Evolutionary conservation across 2,888 invertebrate genomes (phyloP).

Genomic region (Polylopha cassiicola): DNA sequence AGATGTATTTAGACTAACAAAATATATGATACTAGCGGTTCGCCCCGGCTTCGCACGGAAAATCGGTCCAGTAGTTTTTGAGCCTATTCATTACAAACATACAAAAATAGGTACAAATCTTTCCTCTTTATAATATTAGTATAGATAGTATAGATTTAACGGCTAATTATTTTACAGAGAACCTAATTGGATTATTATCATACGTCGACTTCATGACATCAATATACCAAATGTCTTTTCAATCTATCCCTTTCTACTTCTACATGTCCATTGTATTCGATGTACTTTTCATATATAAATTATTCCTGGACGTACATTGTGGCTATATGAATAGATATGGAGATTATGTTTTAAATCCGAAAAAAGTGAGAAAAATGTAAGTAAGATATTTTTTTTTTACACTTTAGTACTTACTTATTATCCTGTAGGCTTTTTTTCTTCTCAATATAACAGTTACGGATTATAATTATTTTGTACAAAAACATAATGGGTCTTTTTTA

Average conservation of each 20-base stretch:
- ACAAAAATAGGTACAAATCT: no score
- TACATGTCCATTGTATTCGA: conserved; percentile 55
- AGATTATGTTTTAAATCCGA: conserved; percentile 63
- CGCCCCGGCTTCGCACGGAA: no score
- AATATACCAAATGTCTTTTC: conserved; percentile 71
- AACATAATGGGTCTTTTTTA: not conserved
- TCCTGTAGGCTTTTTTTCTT: not conserved
- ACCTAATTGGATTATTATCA: conserved; percentile 54
- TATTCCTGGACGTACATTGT: conserved; percentile 65
- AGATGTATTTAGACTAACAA: no score
- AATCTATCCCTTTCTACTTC: conserved; percentile 52
- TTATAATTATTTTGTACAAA: not conserved
- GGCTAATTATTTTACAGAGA: conserved; percentile 50
- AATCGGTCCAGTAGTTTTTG: no score
- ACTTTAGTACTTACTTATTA: not conserved
- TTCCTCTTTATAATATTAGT: no score
- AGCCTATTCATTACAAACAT: no score
- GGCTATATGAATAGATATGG: conserved; percentile 72
- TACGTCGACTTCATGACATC: conserved; percentile 64
- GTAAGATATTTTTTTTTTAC: conserved; percentile 26
- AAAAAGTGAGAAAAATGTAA: conserved; percentile 63
- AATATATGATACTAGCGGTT: not conserved
- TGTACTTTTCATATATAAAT: conserved; percentile 58
- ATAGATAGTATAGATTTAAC: conserved; percentile 7
- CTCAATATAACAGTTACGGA: not conserved